These are phyloP conservation scores for Cryptocephalus moraei DNA, from an alignment of 2,888 invertebrate species.

Conservation along the genomic window DNA sequence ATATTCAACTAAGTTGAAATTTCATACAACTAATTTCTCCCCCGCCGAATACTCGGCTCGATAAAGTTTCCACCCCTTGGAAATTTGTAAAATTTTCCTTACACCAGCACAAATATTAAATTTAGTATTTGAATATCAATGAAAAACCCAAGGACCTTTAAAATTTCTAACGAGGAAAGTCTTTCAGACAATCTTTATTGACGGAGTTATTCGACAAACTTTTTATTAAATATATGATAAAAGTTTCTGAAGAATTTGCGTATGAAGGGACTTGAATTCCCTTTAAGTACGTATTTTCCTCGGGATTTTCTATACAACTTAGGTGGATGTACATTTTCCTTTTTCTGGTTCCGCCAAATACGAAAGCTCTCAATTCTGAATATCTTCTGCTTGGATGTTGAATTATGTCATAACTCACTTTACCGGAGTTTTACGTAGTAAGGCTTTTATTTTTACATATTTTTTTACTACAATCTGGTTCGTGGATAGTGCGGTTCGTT, in stretches of 20 bases:
- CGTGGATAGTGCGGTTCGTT: too few species aligned
- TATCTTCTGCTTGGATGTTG: too few species aligned
- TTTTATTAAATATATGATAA: conserved; percentile 15
- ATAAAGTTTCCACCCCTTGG: too few species aligned
- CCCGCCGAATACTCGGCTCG: too few species aligned
- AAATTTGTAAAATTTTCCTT: too few species aligned
- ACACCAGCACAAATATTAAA: not conserved
- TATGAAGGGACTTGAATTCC: conserved; percentile 15
- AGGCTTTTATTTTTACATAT: too few species aligned
- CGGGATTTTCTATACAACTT: not conserved
- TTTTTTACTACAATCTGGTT: too few species aligned
- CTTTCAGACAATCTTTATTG: conserved; percentile 15
- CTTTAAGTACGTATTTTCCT: conserved; percentile 7
- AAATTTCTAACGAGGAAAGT: not conserved
- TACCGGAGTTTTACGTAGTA: too few species aligned
- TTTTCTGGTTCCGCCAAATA: conserved; percentile 2
- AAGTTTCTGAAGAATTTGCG: conserved; percentile 15
- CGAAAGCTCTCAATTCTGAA: conserved; percentile 5
- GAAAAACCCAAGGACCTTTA: not conserved
- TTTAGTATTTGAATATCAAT: not conserved
- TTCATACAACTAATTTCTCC: too few species aligned
- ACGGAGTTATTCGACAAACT: conserved; percentile 13
- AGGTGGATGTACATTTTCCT: conserved; percentile 6
- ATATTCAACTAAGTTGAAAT: too few species aligned
- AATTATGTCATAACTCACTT: too few species aligned